Conservation (phyloP, 2,113 vertebrate species). For the Rhinoderma darwinii region DNA sequence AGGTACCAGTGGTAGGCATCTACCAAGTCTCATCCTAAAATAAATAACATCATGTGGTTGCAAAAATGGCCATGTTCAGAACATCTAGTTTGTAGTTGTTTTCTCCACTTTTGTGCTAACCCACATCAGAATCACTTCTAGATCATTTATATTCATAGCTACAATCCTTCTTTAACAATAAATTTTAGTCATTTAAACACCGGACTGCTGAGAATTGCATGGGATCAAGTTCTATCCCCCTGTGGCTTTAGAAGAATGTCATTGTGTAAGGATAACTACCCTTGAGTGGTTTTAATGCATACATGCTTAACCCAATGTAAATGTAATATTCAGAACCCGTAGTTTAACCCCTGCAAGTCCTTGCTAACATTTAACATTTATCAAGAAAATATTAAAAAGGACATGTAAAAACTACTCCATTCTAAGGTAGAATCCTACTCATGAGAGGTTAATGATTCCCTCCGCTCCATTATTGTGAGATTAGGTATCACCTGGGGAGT, state of each 20-base stretch:
- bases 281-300: neutral
- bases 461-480: conserved; percentile 31
- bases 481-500: conserved; percentile 58
- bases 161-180: neutral
- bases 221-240: neutral
- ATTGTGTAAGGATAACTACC: neutral
- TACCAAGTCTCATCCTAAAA: too few relatives aligned
- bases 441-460: conserved; percentile 54
- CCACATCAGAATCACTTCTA: neutral
- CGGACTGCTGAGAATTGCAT: neutral
- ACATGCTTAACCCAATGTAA: conserved; percentile 14
- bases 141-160: neutral
- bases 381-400: neutral
- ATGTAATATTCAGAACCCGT: neutral
- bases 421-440: neutral
- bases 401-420: neutral
- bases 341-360: neutral
- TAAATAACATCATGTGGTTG: too few relatives aligned
- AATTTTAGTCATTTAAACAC: neutral
- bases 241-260: neutral
- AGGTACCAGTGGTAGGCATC: too few relatives aligned
- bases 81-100: neutral
- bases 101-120: neutral
- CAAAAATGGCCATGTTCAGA: neutral
- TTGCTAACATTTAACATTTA: neutral